Conservation (phyloP, 2,113 vertebrate species). For the Hipposideros armiger region DNA sequence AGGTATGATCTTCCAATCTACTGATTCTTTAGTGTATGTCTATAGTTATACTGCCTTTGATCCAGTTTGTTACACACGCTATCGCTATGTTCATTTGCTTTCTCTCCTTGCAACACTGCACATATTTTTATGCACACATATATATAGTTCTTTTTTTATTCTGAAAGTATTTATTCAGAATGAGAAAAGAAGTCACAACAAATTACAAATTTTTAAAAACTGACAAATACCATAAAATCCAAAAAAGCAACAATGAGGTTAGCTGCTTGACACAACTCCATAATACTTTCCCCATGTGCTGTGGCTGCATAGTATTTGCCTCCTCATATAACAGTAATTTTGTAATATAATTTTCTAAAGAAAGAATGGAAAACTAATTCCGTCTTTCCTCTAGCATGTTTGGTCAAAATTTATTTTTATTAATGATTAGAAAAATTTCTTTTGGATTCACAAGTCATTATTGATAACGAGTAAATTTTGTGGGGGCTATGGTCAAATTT, state of each 20-base stretch:
- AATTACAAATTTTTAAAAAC: slow-evolving; percentile 28
- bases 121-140: background rate
- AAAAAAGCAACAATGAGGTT: background rate
- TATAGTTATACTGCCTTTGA: background rate
- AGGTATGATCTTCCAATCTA: background rate
- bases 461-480: background rate
- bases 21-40: background rate
- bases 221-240: background rate
- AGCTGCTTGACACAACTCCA: background rate
- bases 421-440: background rate
- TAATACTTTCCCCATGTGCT: background rate
- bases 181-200: slow-evolving; percentile 21
- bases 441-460: slow-evolving; percentile 21
- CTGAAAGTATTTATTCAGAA: slow-evolving; percentile 33
- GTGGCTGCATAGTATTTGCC: background rate
- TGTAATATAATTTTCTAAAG: background rate
- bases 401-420: background rate
- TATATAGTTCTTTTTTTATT: background rate
- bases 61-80: background rate
- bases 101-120: background rate
- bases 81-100: background rate
- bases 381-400: background rate
- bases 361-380: slow-evolving; percentile 23
- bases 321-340: slow-evolving; percentile 12
- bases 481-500: background rate